Percentiles rank a stretch among this genome's conserved stretches.
These are phyloP conservation scores for Drosophila obscura DNA, from an alignment of 1,140 invertebrate species.

Conservation along the genomic window DNA sequence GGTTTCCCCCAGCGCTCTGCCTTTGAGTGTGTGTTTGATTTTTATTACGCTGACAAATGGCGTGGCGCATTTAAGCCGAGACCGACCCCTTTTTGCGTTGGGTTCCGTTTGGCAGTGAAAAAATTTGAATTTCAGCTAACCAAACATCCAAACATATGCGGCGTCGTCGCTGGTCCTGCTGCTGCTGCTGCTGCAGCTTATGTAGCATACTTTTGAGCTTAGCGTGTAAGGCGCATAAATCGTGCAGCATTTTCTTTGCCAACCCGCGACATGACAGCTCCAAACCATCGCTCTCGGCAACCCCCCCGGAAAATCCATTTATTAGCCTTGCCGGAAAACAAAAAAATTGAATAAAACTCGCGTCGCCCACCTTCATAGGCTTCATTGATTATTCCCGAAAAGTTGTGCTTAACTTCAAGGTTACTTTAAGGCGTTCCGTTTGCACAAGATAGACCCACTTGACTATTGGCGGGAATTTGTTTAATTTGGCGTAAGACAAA, in stretches of 20 bases:
- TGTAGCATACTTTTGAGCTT: conserved; percentile 78
- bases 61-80: conserved; percentile 74
- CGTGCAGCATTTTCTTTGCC: conserved; percentile 47
- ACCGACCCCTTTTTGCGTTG: conserved; percentile 60
- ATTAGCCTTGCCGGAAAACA: conserved; percentile 58
- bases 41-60: conserved; percentile 83
- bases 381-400: conserved; percentile 66
- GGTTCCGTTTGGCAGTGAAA: conserved; percentile 53
- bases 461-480: conserved; percentile 45
- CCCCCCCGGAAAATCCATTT: conserved; percentile 62
- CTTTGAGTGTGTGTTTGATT: conserved; percentile 76
- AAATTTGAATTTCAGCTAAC: conserved; percentile 82
- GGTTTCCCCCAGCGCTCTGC: conserved; percentile 19
- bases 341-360: conserved; percentile 73
- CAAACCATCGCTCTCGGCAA: conserved; percentile 16
- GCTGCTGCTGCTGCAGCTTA: conserved; percentile 59
- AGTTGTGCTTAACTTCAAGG: conserved; percentile 49
- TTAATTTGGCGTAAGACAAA: conserved; percentile 68
- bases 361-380: conserved; percentile 45
- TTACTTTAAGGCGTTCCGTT: conserved; percentile 46
- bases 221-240: conserved; percentile 79
- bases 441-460: conserved; percentile 25
- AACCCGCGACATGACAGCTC: conserved; percentile 54
- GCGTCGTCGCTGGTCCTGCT: conserved; percentile 25
- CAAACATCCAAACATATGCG: conserved; percentile 66